Evolutionary conservation across 2,797 vertebrate genomes (phyloP).

Genomic region (Nasua narica): DNA sequence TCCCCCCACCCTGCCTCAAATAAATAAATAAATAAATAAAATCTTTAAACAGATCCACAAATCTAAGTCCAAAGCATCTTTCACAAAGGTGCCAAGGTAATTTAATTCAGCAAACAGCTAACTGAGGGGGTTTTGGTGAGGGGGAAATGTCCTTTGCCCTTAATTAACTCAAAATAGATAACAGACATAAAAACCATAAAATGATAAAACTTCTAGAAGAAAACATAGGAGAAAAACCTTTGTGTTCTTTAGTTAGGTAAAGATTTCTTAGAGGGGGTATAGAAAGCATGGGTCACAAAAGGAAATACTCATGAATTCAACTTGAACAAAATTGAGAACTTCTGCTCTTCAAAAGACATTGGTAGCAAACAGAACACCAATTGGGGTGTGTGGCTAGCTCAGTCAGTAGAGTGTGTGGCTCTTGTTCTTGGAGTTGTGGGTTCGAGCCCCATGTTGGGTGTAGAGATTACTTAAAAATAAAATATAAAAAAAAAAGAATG

Average conservation of each 20-base stretch:
- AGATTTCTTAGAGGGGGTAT: neutral
- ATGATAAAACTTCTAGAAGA: neutral
- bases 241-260: neutral
- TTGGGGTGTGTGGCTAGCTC: rapidly evolving
- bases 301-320: neutral
- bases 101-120: neutral
- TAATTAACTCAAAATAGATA: neutral
- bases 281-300: neutral
- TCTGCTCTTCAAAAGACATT: neutral
- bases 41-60: neutral
- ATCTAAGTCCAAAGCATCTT: neutral
- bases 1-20: neutral
- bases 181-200: neutral
- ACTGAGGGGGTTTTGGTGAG: neutral
- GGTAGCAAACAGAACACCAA: neutral
- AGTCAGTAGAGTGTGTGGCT: neutral
- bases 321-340: neutral
- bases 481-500: neutral
- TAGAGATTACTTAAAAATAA: neutral
- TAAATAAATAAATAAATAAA: neutral
- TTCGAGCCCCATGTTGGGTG: neutral
- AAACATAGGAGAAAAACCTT: neutral
- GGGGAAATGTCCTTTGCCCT: neutral
- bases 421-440: neutral
- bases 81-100: neutral